These are phyloP conservation scores for Conger conger DNA, from an alignment of 2,113 vertebrate genomes.

Conservation along the genomic window DNA sequence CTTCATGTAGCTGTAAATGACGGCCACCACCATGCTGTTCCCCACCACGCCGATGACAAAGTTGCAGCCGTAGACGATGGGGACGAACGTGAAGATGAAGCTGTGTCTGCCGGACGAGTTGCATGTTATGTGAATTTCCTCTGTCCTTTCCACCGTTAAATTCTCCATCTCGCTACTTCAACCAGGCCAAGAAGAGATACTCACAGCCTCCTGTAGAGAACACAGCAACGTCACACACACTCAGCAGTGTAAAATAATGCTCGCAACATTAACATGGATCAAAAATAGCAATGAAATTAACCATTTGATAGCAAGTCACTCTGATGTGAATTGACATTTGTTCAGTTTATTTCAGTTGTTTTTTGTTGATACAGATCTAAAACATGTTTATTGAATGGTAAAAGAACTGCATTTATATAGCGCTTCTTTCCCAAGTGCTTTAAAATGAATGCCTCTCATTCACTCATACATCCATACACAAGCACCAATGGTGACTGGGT, in stretches of 20 bases:
- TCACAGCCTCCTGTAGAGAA: constrained; percentile 17
- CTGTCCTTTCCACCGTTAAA: not conserved
- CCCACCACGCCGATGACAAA: constrained; percentile 76
- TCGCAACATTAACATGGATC: not conserved
- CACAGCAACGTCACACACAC: not conserved
- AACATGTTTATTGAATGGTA: no score
- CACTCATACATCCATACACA: no score
- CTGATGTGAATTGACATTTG: no score
- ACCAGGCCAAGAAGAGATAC: not conserved
- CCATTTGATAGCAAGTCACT: no score
- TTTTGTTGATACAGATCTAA: no score
- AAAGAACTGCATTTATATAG: no score
- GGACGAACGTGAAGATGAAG: constrained; percentile 39
- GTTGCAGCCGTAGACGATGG: constrained; percentile 42
- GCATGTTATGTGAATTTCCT: constrained; percentile 23
- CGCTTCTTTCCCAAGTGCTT: no score
- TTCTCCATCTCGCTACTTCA: constrained; percentile 54
- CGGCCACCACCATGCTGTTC: constrained; percentile 91
- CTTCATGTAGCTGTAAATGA: constrained; percentile 96
- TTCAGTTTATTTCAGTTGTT: no score
- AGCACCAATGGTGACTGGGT: no score
- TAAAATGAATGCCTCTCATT: no score
- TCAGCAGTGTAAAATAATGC: not conserved
- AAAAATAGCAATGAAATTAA: not conserved
- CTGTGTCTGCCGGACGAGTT: constrained; percentile 35